Evolutionary conservation across 1,140 invertebrate species (phyloP).

Genomic region (Hyles vespertilio): DNA sequence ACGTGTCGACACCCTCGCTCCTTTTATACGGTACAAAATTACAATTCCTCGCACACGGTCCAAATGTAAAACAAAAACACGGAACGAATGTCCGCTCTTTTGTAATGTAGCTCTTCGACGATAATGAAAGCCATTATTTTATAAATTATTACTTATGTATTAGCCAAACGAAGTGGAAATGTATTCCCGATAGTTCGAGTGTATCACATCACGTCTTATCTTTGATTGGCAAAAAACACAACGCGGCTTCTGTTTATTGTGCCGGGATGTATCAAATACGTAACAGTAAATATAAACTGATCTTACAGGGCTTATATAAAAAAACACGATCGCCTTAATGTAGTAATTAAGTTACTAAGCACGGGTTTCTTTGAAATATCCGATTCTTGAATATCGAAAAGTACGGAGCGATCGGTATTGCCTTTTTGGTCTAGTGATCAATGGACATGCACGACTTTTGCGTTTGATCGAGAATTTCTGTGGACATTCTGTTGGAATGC

Average conservation of each 20-base stretch:
- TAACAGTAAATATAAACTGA: too few relatives aligned
- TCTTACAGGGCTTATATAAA: too few relatives aligned
- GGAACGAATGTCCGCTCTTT: slow-evolving; percentile 55
- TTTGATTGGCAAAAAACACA: too few relatives aligned
- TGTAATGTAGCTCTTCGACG: slow-evolving; percentile 38
- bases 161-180: neutral
- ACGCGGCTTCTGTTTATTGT: too few relatives aligned
- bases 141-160: slow-evolving; percentile 49
- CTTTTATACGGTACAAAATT: slow-evolving; percentile 60
- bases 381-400: neutral
- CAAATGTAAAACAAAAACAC: slow-evolving; percentile 54
- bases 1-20: slow-evolving; percentile 68
- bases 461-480: slow-evolving; percentile 58
- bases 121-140: slow-evolving; percentile 61
- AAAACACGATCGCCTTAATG: too few relatives aligned
- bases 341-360: neutral
- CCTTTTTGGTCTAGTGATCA: slow-evolving; percentile 58
- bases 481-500: slow-evolving; percentile 56
- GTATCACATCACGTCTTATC: too few relatives aligned
- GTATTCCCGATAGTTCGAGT: neutral
- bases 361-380: too few relatives aligned
- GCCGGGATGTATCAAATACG: too few relatives aligned
- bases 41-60: slow-evolving; percentile 48
- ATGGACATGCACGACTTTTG: slow-evolving; percentile 70
- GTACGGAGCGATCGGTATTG: slow-evolving; percentile 44